Evolutionary conservation across 2,797 vertebrate species (phyloP).

Genomic region (Microhierax caerulescens): DNA sequence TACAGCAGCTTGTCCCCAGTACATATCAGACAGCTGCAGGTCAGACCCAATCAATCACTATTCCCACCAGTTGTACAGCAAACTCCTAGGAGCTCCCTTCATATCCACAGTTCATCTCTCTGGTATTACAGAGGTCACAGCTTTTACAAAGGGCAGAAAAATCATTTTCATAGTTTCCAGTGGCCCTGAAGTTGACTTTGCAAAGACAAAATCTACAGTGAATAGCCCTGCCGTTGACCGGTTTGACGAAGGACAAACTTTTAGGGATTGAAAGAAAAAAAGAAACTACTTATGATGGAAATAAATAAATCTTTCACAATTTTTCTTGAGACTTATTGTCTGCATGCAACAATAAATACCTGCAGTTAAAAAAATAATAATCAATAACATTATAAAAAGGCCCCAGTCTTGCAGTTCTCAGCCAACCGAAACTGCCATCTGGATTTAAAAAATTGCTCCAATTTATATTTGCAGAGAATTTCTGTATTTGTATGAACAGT

Average conservation of each 20-base stretch:
- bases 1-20: neutral
- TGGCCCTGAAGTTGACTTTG: neutral
- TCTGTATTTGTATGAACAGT: neutral
- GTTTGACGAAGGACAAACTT: neutral
- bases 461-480: neutral
- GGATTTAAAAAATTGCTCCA: neutral
- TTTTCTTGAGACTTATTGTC: neutral
- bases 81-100: neutral
- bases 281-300: neutral
- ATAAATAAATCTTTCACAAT: neutral
- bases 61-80: neutral
- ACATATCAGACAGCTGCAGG: neutral
- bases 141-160: constrained; percentile 3
- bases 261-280: neutral
- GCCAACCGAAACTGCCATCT: neutral
- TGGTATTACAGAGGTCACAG: neutral
- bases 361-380: neutral
- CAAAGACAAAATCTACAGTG: neutral
- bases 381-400: neutral
- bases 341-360: neutral
- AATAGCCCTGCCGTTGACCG: neutral
- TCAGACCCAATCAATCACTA: neutral
- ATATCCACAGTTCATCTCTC: neutral
- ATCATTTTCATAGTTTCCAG: neutral
- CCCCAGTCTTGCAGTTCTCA: neutral